These are phyloP conservation scores for Lonchura striata DNA, from an alignment of 2,113 vertebrate species.

Conservation along the genomic window DNA sequence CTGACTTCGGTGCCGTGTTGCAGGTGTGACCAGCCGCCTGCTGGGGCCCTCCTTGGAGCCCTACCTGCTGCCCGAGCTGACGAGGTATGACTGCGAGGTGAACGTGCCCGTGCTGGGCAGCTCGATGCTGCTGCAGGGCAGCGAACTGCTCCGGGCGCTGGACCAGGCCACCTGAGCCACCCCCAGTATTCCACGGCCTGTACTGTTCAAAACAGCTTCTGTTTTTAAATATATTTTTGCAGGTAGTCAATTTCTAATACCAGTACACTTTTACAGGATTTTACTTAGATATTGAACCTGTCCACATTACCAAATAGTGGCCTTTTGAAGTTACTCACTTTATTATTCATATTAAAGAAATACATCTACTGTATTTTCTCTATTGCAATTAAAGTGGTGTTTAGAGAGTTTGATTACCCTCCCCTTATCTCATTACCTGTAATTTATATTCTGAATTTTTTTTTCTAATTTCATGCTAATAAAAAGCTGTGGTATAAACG, in stretches of 20 bases:
- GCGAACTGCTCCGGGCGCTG: slow-evolving; percentile 91
- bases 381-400: slow-evolving; percentile 71
- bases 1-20: background rate
- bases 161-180: slow-evolving; percentile 87
- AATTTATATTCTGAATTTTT: slow-evolving; percentile 76
- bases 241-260: slow-evolving; percentile 78
- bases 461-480: slow-evolving; percentile 45
- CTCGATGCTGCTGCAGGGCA: slow-evolving; percentile 91
- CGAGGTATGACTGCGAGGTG: slow-evolving; percentile 97
- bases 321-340: slow-evolving; percentile 77
- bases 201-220: slow-evolving; percentile 64
- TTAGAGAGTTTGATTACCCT: slow-evolving; percentile 73
- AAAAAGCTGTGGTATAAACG: slow-evolving; percentile 50
- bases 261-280: slow-evolving; percentile 76
- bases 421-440: slow-evolving; percentile 48
- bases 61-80: slow-evolving; percentile 90
- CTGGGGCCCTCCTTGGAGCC: slow-evolving; percentile 86
- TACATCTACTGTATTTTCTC: slow-evolving; percentile 74
- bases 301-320: slow-evolving; percentile 75
- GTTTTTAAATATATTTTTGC: slow-evolving; percentile 72
- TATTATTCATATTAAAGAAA: slow-evolving; percentile 70
- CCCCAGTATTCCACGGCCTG: background rate
- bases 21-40: slow-evolving; percentile 87
- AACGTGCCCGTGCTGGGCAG: slow-evolving; percentile 89
- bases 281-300: slow-evolving; percentile 67